Percentiles rank a stretch among this genome's conserved stretches.
Evolutionary conservation across 2,797 vertebrate genomes (phyloP).

Genomic region (Erithacus rubecula): DNA sequence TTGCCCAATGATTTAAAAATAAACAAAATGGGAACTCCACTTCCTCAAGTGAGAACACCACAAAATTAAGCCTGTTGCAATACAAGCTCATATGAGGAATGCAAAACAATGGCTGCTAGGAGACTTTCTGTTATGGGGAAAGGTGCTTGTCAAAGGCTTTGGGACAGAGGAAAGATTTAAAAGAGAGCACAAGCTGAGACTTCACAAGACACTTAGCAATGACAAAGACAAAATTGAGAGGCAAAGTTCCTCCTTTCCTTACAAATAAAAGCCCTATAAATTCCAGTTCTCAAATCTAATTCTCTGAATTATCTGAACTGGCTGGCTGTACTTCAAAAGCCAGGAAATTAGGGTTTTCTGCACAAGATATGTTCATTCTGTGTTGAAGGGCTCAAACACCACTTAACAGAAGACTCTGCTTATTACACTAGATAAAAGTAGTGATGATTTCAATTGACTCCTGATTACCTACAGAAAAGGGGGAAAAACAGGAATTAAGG

Average conservation of each 20-base stretch:
- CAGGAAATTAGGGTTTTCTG: background rate
- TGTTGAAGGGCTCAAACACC: background rate
- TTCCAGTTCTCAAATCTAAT: background rate
- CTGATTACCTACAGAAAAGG: background rate
- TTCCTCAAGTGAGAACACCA: slow-evolving; percentile 14
- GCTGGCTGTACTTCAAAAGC: background rate
- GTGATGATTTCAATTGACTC: background rate
- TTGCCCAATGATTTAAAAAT: slow-evolving; percentile 51
- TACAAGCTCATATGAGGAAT: background rate
- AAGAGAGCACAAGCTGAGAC: background rate
- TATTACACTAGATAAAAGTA: background rate
- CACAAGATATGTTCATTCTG: background rate
- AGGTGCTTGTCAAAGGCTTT: background rate
- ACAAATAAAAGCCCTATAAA: background rate
- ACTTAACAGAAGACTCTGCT: background rate
- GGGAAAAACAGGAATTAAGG: background rate
- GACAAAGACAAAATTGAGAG: background rate
- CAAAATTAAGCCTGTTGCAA: slow-evolving; percentile 16
- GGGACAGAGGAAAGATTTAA: background rate
- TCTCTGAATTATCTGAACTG: background rate
- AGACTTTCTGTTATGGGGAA: background rate
- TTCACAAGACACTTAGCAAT: background rate
- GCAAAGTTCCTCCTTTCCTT: background rate
- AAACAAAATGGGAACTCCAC: slow-evolving; percentile 46
- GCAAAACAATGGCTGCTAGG: background rate